These are phyloP conservation scores for Etheostoma nigrum DNA, from an alignment of 2,797 vertebrate genomes.

Conservation along the genomic window DNA sequence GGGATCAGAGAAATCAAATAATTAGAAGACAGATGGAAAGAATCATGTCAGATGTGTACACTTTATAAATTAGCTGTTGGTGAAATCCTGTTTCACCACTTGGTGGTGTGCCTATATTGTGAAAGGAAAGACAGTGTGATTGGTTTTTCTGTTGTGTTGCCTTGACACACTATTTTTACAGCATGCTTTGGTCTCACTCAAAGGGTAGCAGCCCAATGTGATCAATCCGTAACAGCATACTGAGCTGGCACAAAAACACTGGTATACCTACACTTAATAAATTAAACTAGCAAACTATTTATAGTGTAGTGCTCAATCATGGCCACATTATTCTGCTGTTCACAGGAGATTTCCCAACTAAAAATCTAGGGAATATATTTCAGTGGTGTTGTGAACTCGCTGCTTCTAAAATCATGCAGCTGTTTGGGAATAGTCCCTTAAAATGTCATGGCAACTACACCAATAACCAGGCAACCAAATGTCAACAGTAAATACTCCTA, in stretches of 20 bases:
- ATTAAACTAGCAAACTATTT: slow-evolving; percentile 50
- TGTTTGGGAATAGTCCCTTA: slow-evolving; percentile 41
- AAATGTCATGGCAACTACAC: slow-evolving; percentile 71
- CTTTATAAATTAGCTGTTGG: slow-evolving; percentile 29
- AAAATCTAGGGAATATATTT: slow-evolving; percentile 44
- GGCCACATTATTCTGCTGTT: slow-evolving; percentile 35
- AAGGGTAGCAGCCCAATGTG: slow-evolving; percentile 19
- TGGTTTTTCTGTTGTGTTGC: slow-evolving; percentile 42
- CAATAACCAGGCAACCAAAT: slow-evolving; percentile 54
- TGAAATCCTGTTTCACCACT: slow-evolving; percentile 33
- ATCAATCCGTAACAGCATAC: slow-evolving; percentile 38
- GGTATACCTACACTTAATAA: slow-evolving; percentile 41
- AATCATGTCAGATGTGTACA: background rate
- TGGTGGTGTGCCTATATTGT: slow-evolving; percentile 26
- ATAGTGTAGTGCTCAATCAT: slow-evolving; percentile 30
- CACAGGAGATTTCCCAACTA: slow-evolving; percentile 55
- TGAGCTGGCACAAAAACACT: slow-evolving; percentile 29
- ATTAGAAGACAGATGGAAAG: background rate
- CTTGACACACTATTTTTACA: slow-evolving; percentile 35
- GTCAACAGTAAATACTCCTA: slow-evolving; percentile 3
- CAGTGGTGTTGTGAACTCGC: slow-evolving; percentile 37
- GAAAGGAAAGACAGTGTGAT: slow-evolving; percentile 33
- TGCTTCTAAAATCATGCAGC: slow-evolving; percentile 51
- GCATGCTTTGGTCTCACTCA: slow-evolving; percentile 22
- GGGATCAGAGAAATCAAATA: slow-evolving; percentile 24